These are phyloP conservation scores for Exaiptasia diaphana DNA, from an alignment of 64 coral and sea anemone species.

Conservation along the genomic window DNA sequence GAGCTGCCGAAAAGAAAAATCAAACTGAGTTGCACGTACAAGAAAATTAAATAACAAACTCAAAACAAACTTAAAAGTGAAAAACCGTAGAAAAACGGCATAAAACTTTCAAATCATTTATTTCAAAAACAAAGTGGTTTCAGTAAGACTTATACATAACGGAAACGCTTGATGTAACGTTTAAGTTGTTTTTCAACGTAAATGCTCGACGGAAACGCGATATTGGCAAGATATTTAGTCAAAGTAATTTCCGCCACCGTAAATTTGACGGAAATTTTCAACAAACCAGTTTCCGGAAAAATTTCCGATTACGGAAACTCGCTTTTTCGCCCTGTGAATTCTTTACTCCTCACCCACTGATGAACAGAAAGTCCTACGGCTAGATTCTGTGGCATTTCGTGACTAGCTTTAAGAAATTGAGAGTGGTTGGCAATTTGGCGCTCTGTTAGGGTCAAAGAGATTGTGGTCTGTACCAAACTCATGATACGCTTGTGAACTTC, in stretches of 20 bases:
- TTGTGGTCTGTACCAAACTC: conserved; percentile 37
- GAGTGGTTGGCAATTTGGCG: conserved; percentile 20
- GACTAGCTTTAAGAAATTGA: not conserved
- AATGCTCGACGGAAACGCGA: not conserved
- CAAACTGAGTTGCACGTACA: not conserved
- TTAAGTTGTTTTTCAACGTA: not conserved
- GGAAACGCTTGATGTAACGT: not conserved
- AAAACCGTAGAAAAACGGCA: no score
- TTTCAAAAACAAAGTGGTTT: not conserved
- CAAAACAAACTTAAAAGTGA: no score
- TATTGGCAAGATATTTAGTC: no score
- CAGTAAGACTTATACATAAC: not conserved
- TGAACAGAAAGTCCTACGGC: no score
- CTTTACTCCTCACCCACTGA: no score
- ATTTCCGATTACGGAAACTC: no score
- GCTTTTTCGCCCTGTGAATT: no score
- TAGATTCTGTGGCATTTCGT: conserved; percentile 44
- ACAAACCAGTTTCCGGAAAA: no score
- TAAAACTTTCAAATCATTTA: not conserved
- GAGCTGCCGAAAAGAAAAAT: not conserved
- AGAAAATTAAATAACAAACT: not conserved
- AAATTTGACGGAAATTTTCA: no score
- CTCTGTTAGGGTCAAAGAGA: conserved; percentile 41
- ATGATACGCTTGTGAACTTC: conserved; percentile 55
- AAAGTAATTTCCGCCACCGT: no score